Evolutionary conservation across 1,140 invertebrate species (phyloP), one percentile per base, ranked within the genome.

Genomic region (Caligus rogercresseyi): DNA sequence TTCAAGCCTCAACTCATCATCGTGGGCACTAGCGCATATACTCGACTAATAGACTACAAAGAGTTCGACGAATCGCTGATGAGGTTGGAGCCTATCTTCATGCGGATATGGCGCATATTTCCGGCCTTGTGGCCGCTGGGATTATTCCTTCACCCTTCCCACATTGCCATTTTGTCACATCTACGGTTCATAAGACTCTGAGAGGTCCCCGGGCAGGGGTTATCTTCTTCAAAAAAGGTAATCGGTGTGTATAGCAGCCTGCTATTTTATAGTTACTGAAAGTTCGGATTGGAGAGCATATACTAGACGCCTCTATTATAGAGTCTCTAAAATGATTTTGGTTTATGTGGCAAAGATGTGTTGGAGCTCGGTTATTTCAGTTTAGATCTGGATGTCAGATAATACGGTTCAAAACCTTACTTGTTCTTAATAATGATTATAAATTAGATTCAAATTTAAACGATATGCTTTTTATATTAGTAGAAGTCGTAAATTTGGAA

Each of bases 181-280:
- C 91, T 1, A 98, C 93, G 0, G 96, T 92, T 0, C 92, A 97
- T 74, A 98, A 98, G 71, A 94, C 90, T 4, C 75, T 98, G 18
- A 77, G 92, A 67, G 92, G 92, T 0, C 89, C 92, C 0, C 80
- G 89, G 31, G 86, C 88, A 54, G 89, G 86, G 1, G 78, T 93
- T 24, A 90, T 94, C 65, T 93, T 93, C 76, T 93, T 77, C 76
- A 81, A 87, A 52, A 92, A 88, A 76, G 89, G 89, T 70, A 25
- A 16, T 67, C 18, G 4, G 11, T 19, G 13, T 61, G 57, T 51
- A 21, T 59, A 59, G n/a, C n/a, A n/a, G n/a, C n/a, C n/a, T n/a
- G n/a, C n/a, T n/a, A n/a, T n/a, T n/a, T n/a, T n/a, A n/a, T n/a
- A n/a, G n/a, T n/a, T n/a, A n/a, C n/a, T n/a, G n/a, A n/a, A n/a